Evolutionary conservation across 2,888 invertebrate species (phyloP).

Genomic region (Baronia brevicornis): DNA sequence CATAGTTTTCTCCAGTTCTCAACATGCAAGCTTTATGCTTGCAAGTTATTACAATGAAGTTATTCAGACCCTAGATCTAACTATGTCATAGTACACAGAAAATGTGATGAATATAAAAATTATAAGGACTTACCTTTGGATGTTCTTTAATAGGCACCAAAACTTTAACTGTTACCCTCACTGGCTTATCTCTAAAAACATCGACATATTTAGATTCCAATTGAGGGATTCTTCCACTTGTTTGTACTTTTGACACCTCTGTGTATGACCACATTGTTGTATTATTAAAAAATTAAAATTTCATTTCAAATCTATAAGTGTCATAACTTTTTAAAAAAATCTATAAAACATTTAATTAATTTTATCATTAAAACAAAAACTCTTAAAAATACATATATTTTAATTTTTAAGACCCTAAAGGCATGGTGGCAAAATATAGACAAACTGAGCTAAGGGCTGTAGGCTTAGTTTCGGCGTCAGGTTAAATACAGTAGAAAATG

Average conservation of each 20-base stretch:
- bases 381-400: no score
- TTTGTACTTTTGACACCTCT: slow-evolving; percentile 85
- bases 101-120: slow-evolving; percentile 1
- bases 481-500: no score
- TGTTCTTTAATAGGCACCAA: slow-evolving; percentile 83
- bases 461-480: no score
- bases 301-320: background rate
- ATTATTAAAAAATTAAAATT: background rate
- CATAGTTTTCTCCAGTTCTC: no score
- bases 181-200: slow-evolving; percentile 84
- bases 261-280: slow-evolving; percentile 18
- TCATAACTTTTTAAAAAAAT: background rate
- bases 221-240: slow-evolving; percentile 78
- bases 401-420: no score
- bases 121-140: slow-evolving; percentile 75
- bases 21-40: no score
- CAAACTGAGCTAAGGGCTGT: no score
- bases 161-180: slow-evolving; percentile 83
- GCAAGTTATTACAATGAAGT: no score
- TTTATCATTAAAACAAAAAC: no score
- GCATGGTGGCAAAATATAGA: no score
- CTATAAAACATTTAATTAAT: background rate
- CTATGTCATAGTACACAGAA: no score
- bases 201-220: slow-evolving; percentile 83
- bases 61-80: background rate